phyloP scores from a whole-genome alignment of 2,797 vertebrate genomes.

The Hozukius guyotensis region DNA sequence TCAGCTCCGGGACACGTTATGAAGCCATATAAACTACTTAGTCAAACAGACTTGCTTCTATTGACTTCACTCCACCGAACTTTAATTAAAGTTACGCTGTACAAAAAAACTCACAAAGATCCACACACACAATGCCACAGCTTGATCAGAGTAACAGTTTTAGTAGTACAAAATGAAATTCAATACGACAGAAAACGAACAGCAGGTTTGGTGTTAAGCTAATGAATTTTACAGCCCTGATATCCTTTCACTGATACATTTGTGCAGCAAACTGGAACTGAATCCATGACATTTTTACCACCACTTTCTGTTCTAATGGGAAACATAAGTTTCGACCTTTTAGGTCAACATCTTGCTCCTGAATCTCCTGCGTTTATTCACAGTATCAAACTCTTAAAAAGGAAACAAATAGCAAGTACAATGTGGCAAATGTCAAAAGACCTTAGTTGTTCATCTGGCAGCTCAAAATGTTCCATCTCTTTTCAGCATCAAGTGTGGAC shows the following conservation, averaged over 20 bases:
- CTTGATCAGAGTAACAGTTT: not conserved
- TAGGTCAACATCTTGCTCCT: not conserved
- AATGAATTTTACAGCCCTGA: not conserved
- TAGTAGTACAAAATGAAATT: not conserved
- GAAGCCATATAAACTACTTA: conserved; percentile 19
- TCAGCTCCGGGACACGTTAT: conserved; percentile 11
- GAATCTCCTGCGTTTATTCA: not conserved
- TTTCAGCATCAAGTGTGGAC: not conserved
- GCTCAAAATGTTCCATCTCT: not conserved
- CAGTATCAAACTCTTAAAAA: not conserved
- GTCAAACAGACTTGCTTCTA: conserved; percentile 4
- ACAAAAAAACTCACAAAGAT: not conserved
- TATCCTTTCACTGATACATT: not conserved
- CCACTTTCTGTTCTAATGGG: not conserved
- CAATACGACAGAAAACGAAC: not conserved
- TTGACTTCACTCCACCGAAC: not conserved
- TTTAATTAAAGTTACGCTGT: conserved; percentile 11
- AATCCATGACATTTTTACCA: not conserved
- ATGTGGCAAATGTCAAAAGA: not conserved
- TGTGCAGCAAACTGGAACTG: not conserved
- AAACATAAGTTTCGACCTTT: not conserved
- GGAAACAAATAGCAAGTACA: not conserved
- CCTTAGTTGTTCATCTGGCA: not conserved
- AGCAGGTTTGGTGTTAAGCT: not conserved
- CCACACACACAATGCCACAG: not conserved